phyloP scores from a whole-genome alignment of 2,888 invertebrate genomes.

The Drosophila silvestris region DNA sequence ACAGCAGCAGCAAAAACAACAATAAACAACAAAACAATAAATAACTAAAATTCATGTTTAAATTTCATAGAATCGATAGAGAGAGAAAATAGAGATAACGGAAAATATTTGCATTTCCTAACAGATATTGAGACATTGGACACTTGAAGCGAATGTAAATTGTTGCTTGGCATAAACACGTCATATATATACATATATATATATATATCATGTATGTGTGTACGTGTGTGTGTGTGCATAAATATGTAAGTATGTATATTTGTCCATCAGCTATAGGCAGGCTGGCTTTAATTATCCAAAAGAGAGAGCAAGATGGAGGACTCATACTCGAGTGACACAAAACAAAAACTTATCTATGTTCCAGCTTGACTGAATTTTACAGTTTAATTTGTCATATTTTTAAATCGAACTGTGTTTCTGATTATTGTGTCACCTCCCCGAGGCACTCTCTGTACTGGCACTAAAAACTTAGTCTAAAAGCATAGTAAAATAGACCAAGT shows the following conservation, averaged over 20 bases:
- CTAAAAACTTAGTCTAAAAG: slow-evolving; percentile 31
- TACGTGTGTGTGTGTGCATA: slow-evolving; percentile 6
- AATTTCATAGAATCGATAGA: slow-evolving; percentile 51
- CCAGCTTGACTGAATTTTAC: slow-evolving; percentile 29
- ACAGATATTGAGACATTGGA: slow-evolving; percentile 59
- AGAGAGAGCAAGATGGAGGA: slow-evolving; percentile 1
- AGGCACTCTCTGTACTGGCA: slow-evolving; percentile 23
- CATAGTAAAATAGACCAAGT: slow-evolving; percentile 36
- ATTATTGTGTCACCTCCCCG: slow-evolving; percentile 53
- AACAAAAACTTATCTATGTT: slow-evolving; percentile 59
- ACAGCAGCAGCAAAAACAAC: slow-evolving; percentile 16
- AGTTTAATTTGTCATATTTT: slow-evolving; percentile 26
- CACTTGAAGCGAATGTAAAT: slow-evolving; percentile 60
- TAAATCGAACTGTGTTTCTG: slow-evolving; percentile 11
- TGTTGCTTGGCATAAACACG: slow-evolving; percentile 47
- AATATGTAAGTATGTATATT: slow-evolving; percentile 5
- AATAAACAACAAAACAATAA: slow-evolving; percentile 51
- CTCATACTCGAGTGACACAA: background rate
- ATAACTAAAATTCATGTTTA: slow-evolving; percentile 79
- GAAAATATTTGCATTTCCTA: slow-evolving; percentile 68
- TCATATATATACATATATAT: slow-evolving; percentile 3
- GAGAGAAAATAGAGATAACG: slow-evolving; percentile 19
- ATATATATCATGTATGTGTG: background rate
- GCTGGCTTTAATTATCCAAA: slow-evolving; percentile 40
- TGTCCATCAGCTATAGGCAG: slow-evolving; percentile 5